phyloP scores from a whole-genome alignment of 2,797 vertebrate species.

The Sebastes matsubarae region DNA sequence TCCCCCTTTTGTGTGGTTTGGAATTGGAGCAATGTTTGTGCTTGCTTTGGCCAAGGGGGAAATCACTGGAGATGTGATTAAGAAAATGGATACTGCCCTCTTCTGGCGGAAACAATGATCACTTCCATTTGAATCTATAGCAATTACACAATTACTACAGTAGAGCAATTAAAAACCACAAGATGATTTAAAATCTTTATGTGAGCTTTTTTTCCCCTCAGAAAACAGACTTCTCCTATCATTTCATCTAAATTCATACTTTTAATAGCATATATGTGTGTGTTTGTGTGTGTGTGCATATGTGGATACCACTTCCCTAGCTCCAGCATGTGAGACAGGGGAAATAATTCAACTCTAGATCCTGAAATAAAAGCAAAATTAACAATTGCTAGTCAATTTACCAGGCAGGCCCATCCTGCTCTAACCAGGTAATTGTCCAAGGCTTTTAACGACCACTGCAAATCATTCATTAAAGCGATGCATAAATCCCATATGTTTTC shows the following conservation, averaged over 20 bases:
- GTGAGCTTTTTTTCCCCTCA: neutral
- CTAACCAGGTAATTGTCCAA: constrained; percentile 64
- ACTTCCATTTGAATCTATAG: constrained; percentile 21
- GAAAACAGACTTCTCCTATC: neutral
- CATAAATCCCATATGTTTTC: constrained; percentile 75
- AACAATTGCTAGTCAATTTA: constrained; percentile 45
- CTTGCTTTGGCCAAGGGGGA: constrained; percentile 59
- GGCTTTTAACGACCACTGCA: constrained; percentile 66
- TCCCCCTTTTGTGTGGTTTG: constrained; percentile 77
- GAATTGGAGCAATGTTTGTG: constrained; percentile 74
- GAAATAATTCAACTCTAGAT: neutral
- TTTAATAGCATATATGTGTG: neutral
- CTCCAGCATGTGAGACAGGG: neutral
- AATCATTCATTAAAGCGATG: constrained; percentile 64
- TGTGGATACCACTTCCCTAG: neutral
- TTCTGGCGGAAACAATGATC: constrained; percentile 69
- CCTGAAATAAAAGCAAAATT: constrained; percentile 23
- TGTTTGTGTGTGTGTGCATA: neutral
- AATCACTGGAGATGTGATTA: constrained; percentile 63
- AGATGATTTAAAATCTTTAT: constrained; percentile 1
- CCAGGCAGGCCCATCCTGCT: constrained; percentile 31
- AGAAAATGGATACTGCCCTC: constrained; percentile 83
- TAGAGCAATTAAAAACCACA: neutral
- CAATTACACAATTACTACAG: constrained; percentile 13
- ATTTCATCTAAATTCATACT: neutral